Percentiles rank a stretch among this genome's conserved stretches.
Conservation (phyloP, 2,113 vertebrate species). For the Anarrhichthys ocellatus region DNA sequence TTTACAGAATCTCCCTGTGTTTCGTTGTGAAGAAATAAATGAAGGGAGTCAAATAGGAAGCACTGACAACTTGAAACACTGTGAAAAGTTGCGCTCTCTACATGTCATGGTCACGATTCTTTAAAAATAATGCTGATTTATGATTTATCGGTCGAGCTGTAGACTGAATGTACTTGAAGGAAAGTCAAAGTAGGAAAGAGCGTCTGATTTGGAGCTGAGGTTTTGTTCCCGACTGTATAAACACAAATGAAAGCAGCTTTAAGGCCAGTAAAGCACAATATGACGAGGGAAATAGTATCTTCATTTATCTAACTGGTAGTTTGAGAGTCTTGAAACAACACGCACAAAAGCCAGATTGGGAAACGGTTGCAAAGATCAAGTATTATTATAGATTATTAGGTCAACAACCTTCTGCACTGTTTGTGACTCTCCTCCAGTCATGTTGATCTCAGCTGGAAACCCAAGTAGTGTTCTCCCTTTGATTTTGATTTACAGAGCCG, state of each 20-base stretch:
- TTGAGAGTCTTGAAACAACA: not conserved
- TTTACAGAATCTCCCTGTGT: not conserved
- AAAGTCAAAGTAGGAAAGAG: slow-evolving; percentile 27
- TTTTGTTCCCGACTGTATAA: not conserved
- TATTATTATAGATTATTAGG: not conserved
- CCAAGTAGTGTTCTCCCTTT: not conserved
- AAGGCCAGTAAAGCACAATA: not conserved
- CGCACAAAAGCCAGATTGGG: not conserved
- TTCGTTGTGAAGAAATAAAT: too few species aligned
- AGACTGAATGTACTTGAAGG: not conserved
- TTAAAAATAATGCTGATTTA: not conserved
- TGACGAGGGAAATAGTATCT: not conserved
- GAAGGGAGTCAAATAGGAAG: too few species aligned
- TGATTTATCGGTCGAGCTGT: not conserved
- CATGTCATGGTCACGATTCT: not conserved
- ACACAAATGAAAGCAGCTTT: not conserved
- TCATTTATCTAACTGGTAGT: not conserved
- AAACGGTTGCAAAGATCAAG: not conserved
- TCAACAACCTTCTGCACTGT: too few species aligned
- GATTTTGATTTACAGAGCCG: too few species aligned
- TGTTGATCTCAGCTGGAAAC: not conserved
- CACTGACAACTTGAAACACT: not conserved
- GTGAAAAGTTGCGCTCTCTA: not conserved
- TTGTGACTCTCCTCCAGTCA: too few species aligned
- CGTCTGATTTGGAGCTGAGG: not conserved